Conservation (phyloP, 2,113 vertebrate genomes). For the Thryonomys swinderianus region DNA sequence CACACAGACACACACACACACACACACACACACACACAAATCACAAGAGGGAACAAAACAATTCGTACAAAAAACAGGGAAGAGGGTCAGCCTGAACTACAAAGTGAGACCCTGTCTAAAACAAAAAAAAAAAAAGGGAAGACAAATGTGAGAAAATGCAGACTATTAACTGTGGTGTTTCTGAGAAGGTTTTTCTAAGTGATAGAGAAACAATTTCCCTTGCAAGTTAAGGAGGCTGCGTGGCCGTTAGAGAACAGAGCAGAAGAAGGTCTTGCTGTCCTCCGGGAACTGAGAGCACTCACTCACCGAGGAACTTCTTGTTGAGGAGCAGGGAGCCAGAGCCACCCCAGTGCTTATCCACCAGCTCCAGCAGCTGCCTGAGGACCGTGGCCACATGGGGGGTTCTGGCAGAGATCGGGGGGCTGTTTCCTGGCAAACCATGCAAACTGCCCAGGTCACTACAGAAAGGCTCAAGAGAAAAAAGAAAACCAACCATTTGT, state of each 20-base stretch:
- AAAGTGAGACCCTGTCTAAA: too few relatives aligned
- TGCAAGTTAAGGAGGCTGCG: not conserved
- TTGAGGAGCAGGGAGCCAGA: constrained; percentile 86
- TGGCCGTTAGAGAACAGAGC: not conserved
- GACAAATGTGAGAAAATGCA: constrained; percentile 11
- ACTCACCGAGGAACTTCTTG: constrained; percentile 85
- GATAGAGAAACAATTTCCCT: not conserved
- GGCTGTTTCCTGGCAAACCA: constrained; percentile 74
- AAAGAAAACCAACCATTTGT: constrained; percentile 63
- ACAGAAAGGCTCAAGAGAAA: constrained; percentile 77
- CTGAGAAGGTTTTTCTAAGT: constrained; percentile 49
- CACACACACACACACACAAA: not conserved
- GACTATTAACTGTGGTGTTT: constrained; percentile 13
- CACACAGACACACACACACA: not conserved
- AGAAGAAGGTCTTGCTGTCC: constrained; percentile 20
- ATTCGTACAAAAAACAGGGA: constrained; percentile 1
- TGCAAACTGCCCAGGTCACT: constrained; percentile 77
- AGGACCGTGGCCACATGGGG: constrained; percentile 82
- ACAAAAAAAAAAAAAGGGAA: not conserved
- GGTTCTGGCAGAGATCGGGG: constrained; percentile 59
- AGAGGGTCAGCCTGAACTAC: not conserved
- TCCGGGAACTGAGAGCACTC: not conserved
- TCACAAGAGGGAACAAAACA: not conserved
- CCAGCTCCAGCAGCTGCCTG: constrained; percentile 84
- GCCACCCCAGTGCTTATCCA: constrained; percentile 86